phyloP scores from a whole-genome alignment of 2,888 invertebrate species.

The Auanema freiburgensis region DNA sequence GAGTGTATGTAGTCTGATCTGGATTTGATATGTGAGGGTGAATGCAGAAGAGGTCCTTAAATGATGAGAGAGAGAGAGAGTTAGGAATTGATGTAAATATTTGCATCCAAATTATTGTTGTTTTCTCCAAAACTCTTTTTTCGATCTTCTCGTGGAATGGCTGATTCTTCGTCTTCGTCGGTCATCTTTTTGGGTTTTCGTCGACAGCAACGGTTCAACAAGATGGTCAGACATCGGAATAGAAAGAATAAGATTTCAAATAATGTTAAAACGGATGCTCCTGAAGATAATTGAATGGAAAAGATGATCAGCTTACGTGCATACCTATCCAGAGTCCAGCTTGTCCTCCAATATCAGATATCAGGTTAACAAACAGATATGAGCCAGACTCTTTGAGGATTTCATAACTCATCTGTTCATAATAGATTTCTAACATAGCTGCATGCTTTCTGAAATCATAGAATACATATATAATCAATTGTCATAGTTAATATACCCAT shows the following conservation, averaged over 20 bases:
- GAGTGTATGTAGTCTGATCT: too few species aligned
- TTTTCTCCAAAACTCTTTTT: too few species aligned
- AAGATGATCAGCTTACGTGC: not conserved
- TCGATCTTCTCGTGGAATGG: too few species aligned
- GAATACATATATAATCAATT: not conserved
- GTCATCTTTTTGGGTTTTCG: slow-evolving; percentile 1
- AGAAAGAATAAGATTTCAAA: slow-evolving; percentile 45
- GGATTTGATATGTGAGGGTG: too few species aligned
- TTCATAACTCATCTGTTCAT: slow-evolving; percentile 64
- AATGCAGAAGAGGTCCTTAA: too few species aligned
- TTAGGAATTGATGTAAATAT: too few species aligned
- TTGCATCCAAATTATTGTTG: too few species aligned
- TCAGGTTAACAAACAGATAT: slow-evolving; percentile 59
- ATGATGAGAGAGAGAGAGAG: too few species aligned
- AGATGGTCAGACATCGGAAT: slow-evolving; percentile 19
- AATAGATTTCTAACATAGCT: slow-evolving; percentile 62
- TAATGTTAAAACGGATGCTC: slow-evolving; percentile 50
- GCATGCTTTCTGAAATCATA: slow-evolving; percentile 54
- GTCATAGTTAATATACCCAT: slow-evolving; percentile 18
- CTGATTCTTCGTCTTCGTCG: not conserved
- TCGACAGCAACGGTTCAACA: too few species aligned
- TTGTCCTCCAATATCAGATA: slow-evolving; percentile 61
- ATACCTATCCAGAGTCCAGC: slow-evolving; percentile 59
- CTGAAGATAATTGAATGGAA: slow-evolving; percentile 22
- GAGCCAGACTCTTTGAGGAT: slow-evolving; percentile 56